Percentiles rank a stretch among this genome's conserved stretches.
Evolutionary conservation across 2,797 vertebrate genomes (phyloP).

Genomic region (Anas georgica): DNA sequence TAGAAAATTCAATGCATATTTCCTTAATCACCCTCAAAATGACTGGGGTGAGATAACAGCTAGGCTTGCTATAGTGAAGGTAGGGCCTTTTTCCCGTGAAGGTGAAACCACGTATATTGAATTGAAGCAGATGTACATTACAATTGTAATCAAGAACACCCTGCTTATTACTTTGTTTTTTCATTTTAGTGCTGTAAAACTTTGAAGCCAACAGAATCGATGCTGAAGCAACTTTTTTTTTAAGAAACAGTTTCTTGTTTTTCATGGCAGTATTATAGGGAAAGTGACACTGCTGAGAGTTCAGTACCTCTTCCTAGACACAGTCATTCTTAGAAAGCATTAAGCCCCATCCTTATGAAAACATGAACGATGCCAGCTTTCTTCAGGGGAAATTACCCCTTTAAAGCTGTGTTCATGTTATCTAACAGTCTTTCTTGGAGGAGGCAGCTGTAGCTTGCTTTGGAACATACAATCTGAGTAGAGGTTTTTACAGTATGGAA

Average conservation of each 20-base stretch:
- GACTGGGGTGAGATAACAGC: background rate
- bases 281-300: background rate
- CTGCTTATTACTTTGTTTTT: conserved; percentile 17
- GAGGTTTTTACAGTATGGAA: background rate
- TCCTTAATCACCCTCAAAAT: background rate
- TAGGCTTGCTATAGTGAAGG: background rate
- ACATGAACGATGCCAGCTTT: background rate
- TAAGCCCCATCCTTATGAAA: background rate
- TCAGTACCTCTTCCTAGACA: background rate
- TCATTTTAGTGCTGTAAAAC: background rate
- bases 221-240: background rate
- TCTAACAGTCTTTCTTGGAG: background rate
- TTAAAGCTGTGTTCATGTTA: background rate
- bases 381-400: background rate
- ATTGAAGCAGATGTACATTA: background rate
- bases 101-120: background rate
- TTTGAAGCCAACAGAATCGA: background rate
- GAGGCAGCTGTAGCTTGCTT: conserved; percentile 7
- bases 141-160: background rate
- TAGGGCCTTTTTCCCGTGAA: background rate
- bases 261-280: background rate
- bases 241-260: background rate
- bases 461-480: background rate
- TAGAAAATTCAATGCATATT: background rate
- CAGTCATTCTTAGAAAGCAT: background rate